Evolutionary conservation across 2,113 vertebrate genomes (phyloP), one percentile per base, ranked within the genome.

Genomic region (Mustela lutreola): DNA sequence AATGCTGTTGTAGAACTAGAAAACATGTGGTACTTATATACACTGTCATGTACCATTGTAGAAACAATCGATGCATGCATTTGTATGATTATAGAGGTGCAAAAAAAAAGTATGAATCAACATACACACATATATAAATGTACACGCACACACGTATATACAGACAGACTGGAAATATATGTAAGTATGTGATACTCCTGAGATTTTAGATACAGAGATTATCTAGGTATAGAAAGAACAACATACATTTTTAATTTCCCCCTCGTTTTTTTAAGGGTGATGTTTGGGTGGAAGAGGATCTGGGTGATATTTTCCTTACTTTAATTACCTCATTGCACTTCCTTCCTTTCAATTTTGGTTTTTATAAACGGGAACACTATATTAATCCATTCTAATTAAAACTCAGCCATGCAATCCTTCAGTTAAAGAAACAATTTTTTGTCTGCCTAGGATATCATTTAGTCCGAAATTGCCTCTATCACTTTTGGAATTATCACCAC

Each of bases 361-460:
- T 98, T 98, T 96, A 96, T 87, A 97, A 98, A 95, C 26, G 80
- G 93, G 97, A 98, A 75, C 93, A 58, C 80, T 75, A 87, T 94
- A 98, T 98, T 98, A 98, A 93, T 96, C 98, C 65, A 92, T 98
- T 98, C 98, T 98, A 98, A 98, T 98, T 98, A 98, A 99, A 99
- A 98, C 97, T 45, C 97, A 97, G 53, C 85, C 95, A 92, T 96
- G 89, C 60, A 97, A 82, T n/a, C 53, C 16, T 98, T 98, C 97
- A 96, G 76, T 94, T 97, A 97, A 58, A 98, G 93, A 98, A 98
- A 97, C 65, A 97, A 86, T 98, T 98, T 97, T 97, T 89, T 92
- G 80, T 80, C 98, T 98, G 89, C 88, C 89, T 98, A 76, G 88
- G 96, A 48, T 97, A 98, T 98, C 79, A 95, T 98, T 98, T 98